These are phyloP conservation scores for Rhipidura dahli DNA, from an alignment of 2,113 vertebrate species.

Conservation along the genomic window DNA sequence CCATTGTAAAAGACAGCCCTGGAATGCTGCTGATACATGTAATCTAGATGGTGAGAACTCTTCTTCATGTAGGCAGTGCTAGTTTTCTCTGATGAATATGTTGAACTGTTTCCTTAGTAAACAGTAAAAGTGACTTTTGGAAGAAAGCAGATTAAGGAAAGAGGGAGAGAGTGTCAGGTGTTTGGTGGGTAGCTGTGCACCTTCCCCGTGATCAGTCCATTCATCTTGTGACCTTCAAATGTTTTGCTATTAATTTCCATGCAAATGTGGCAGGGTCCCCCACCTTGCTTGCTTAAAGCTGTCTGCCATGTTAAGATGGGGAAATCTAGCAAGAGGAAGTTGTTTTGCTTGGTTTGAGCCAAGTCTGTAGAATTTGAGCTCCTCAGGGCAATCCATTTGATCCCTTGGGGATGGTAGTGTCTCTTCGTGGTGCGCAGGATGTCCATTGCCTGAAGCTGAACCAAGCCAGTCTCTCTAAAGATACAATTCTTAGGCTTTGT, in stretches of 20 bases:
- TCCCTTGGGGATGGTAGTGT: not conserved
- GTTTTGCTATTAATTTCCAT: not conserved
- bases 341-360: not conserved
- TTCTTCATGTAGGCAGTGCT: not conserved
- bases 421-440: not conserved
- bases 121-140: not conserved
- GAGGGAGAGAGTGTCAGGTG: not conserved
- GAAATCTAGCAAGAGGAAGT: not conserved
- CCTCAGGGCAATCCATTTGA: not conserved
- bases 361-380: not conserved
- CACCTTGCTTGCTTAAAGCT: not conserved
- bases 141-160: not conserved
- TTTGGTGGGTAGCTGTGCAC: not conserved
- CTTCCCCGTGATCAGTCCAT: not conserved
- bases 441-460: not conserved
- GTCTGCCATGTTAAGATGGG: not conserved
- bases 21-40: not conserved
- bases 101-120: not conserved
- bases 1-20: not conserved
- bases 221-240: not conserved
- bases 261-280: not conserved
- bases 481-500: not conserved
- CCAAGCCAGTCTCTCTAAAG: not conserved
- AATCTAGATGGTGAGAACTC: not conserved
- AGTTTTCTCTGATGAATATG: not conserved